These are phyloP conservation scores for Novumbra hubbsi DNA, from an alignment of 2,797 vertebrate species.

Conservation along the genomic window DNA sequence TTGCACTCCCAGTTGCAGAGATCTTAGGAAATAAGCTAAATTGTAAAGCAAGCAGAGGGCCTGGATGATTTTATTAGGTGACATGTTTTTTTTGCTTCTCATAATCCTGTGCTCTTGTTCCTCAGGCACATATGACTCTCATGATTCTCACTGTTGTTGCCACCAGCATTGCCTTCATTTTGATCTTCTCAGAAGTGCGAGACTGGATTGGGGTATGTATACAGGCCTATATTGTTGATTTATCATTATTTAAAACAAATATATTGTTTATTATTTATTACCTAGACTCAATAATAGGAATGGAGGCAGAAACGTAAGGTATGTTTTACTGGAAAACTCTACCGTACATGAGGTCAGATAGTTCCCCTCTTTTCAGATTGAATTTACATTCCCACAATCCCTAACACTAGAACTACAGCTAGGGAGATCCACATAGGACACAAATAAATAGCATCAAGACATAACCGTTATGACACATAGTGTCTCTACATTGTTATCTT, in stretches of 20 bases:
- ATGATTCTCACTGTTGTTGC: constrained; percentile 68
- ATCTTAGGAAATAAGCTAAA: background rate
- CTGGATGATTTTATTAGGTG: background rate
- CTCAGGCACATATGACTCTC: constrained; percentile 69
- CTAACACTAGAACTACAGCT: too few relatives aligned
- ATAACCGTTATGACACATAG: background rate
- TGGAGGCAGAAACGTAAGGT: too few relatives aligned
- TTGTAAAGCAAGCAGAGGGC: background rate
- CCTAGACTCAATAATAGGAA: too few relatives aligned
- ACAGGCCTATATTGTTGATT: background rate
- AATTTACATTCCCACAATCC: too few relatives aligned
- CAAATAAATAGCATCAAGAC: too few relatives aligned
- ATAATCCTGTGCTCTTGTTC: constrained; percentile 11
- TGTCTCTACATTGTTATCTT: background rate
- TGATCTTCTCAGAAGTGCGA: constrained; percentile 59
- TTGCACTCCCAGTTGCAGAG: background rate
- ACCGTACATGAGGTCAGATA: too few relatives aligned
- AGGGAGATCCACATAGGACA: too few relatives aligned
- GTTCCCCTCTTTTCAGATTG: too few relatives aligned
- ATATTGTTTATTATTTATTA: background rate
- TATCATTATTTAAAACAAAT: background rate
- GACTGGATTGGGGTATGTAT: constrained; percentile 73
- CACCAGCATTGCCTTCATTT: constrained; percentile 73
- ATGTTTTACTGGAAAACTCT: too few relatives aligned
- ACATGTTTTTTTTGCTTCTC: background rate